phyloP scores from a whole-genome alignment of 2,888 invertebrate species.

The Odiellus spinosus region DNA sequence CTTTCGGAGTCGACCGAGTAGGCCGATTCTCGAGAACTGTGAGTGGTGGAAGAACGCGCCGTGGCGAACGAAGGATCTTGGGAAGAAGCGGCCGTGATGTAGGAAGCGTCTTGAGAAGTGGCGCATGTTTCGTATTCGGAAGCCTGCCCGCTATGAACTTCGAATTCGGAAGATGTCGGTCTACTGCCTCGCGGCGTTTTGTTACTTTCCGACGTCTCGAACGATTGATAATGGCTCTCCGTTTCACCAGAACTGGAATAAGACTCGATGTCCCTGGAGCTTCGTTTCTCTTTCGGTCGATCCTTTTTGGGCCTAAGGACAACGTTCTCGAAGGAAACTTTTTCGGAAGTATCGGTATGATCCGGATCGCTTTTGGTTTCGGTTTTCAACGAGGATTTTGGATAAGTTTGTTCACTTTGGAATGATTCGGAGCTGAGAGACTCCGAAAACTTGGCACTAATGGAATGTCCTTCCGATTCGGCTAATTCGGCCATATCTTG shows the following conservation, averaged over 20 bases:
- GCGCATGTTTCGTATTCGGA: slow-evolving; percentile 74
- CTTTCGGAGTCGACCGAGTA: slow-evolving; percentile 76
- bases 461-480: too few species aligned
- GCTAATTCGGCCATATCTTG: too few species aligned
- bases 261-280: slow-evolving; percentile 58
- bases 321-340: too few species aligned
- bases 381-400: too few species aligned
- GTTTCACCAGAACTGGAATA: slow-evolving; percentile 60
- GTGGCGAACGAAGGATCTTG: slow-evolving; percentile 58
- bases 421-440: too few species aligned
- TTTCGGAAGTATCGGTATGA: too few species aligned
- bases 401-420: too few species aligned
- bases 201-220: slow-evolving; percentile 50
- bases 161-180: slow-evolving; percentile 72
- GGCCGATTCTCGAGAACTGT: slow-evolving; percentile 67
- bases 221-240: slow-evolving; percentile 74
- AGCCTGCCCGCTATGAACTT: slow-evolving; percentile 38
- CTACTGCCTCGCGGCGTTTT: slow-evolving; percentile 42
- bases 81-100: slow-evolving; percentile 48
- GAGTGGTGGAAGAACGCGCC: slow-evolving; percentile 60
- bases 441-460: too few species aligned
- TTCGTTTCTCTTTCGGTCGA: slow-evolving; percentile 39
- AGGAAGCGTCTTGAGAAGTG: slow-evolving; percentile 60
- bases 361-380: too few species aligned
- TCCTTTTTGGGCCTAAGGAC: too few species aligned